Percentiles rank a stretch among this genome's conserved stretches.
These are phyloP conservation scores for Diogma glabrata DNA, from an alignment of 2,888 invertebrate genomes.

Conservation along the genomic window DNA sequence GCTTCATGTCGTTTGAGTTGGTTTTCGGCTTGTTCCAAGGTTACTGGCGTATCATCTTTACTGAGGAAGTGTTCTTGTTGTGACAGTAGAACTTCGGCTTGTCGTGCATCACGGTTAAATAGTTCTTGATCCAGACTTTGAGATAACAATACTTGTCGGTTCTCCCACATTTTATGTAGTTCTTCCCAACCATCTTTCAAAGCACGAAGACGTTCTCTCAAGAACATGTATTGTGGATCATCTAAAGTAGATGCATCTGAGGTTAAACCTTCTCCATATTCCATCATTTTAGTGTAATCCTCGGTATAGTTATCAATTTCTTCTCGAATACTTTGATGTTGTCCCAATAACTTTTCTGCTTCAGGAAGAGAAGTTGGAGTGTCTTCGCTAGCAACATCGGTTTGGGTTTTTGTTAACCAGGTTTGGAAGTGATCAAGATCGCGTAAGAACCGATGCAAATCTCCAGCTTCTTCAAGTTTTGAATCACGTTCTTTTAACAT, in stretches of 20 bases:
- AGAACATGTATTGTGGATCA: constrained; percentile 99
- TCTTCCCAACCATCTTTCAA: constrained; percentile 99
- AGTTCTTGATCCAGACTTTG: constrained; percentile 93
- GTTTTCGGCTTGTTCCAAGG: constrained; percentile 95
- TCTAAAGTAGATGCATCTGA: constrained; percentile 77
- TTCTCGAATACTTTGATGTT: constrained; percentile 96
- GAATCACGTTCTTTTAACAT: constrained; percentile 97
- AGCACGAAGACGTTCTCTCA: constrained; percentile 93
- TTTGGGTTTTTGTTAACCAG: constrained; percentile 98
- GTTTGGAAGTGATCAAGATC: constrained; percentile 99
- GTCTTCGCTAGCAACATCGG: constrained; percentile 96
- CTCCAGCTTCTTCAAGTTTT: constrained; percentile 97
- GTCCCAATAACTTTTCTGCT: constrained; percentile 91
- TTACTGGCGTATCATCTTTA: constrained; percentile 91
- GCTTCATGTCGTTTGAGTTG: constrained; percentile 95
- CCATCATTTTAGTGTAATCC: constrained; percentile 99
- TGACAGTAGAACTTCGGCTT: constrained; percentile 92
- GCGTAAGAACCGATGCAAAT: constrained; percentile 92
- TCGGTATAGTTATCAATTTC: constrained; percentile 99
- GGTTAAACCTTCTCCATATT: constrained; percentile 92
- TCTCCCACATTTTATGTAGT: constrained; percentile 99
- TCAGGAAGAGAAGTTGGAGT: constrained; percentile 87
- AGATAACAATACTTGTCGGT: constrained; percentile 84
- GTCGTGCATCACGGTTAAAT: constrained; percentile 91
- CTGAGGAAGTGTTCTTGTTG: constrained; percentile 97